Evolutionary conservation across 2,888 invertebrate species (phyloP).

Genomic region (Lepidonotus clava): DNA sequence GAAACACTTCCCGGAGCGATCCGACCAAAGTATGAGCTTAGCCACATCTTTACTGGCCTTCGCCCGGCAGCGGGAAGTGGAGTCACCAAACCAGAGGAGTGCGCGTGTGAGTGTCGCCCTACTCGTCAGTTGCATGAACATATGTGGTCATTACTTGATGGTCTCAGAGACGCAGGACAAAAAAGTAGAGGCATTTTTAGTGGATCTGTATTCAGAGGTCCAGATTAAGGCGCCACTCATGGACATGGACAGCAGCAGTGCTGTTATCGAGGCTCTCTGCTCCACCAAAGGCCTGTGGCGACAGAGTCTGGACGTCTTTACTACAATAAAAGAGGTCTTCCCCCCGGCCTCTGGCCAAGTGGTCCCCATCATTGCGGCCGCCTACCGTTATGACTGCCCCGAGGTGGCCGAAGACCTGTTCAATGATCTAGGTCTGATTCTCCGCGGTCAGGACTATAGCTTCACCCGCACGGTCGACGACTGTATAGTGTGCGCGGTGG

Average conservation of each 20-base stretch:
- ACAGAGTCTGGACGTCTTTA: background rate
- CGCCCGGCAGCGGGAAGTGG: background rate
- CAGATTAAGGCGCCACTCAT: background rate
- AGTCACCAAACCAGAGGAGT: background rate
- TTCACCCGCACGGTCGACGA: background rate
- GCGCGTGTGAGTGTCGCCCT: background rate
- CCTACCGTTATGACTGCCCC: background rate
- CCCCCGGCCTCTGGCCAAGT: background rate
- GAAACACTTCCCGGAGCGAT: background rate
- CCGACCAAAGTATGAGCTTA: background rate
- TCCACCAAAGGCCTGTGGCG: background rate
- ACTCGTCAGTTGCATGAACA: conserved; percentile 15
- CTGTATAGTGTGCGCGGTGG: background rate
- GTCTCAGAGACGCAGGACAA: background rate
- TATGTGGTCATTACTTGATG: background rate
- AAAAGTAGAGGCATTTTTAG: background rate
- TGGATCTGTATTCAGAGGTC: background rate
- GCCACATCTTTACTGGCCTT: background rate
- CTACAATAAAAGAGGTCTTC: background rate
- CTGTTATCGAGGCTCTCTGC: background rate
- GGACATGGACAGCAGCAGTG: background rate
- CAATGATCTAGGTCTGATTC: background rate
- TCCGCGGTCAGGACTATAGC: background rate
- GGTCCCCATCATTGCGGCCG: background rate
- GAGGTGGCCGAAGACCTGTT: background rate